Base-by-base conservation (phyloP, 2,888 invertebrate genomes). In the Tetragnatha montana region DNA sequence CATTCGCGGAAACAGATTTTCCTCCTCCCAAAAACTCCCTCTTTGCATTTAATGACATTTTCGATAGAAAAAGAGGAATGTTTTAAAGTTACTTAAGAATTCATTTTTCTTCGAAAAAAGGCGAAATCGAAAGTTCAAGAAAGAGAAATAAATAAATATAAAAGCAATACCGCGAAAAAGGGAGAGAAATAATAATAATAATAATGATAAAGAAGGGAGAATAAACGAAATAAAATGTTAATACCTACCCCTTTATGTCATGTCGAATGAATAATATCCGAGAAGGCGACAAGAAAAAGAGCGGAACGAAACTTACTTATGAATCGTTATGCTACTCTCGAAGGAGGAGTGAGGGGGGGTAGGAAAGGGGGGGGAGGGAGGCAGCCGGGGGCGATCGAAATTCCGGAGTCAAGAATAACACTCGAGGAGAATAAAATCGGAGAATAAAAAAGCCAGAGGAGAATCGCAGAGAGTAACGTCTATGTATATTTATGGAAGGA, bases 401-500 rank as follows among this genome's bases (percentile, higher is more conserved):
- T 68, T 50, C 70, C 22, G 86, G 60, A 79, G 73, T 73, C 73
- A 86, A 86, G 79, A 86, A 86, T 86, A 86, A 86, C 86, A 86
- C 74, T 14, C 49, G 79, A 60, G 51, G n/a, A 19, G 19, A 79
- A 49, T 50, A 35, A 19, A n/a, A 47, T 47, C n/a, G 79, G 17
- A 49, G 17, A 47, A 78, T 22, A 60, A 60, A 17, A 60, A 60
- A 60, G 21, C 69, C 22, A 84, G 69, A 84, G 69, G 68, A 68
- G 22, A 14, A 19, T 75, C 50, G 49, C 75, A 60, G 73, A 81
- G 79, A 88, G 89, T 89, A 89, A 85, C 89, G 69, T 76, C 87
- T 84, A 90, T 90, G 90, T 90, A 90, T 90, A 90, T 90, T 90
- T 90, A 90, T 90, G 90, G 90, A 90, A 90, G 84, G 69, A 47